Evolutionary conservation across 2,888 invertebrate genomes (phyloP), one percentile per base, ranked within the genome.

Genomic region (Lymantria dispar): DNA sequence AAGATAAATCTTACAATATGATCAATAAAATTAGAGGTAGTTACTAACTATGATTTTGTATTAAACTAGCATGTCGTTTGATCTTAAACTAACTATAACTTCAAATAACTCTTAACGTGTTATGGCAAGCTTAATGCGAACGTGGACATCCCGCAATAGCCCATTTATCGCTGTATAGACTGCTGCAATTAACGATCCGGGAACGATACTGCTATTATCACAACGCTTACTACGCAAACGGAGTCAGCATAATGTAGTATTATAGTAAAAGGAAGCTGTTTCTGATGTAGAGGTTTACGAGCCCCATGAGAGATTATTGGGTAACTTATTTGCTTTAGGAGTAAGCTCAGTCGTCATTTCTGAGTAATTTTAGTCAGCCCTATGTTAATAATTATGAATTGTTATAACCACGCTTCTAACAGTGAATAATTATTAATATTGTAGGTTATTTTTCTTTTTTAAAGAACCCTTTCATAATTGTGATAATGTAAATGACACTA

Each of bases 121-220:
- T 30, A 9, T 3, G 12, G 40, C 37, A 37, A 40, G 10, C 33
- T 39, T 22, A 10, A 7, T 15, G 12, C 42, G 45, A 22, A 52
- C 42, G 42, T 45, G 31, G 39, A 42, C 45, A 42, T 45, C 38
- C 52, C 38, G 45, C 31, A 38, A 45, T 45, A 30, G 43, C 41
- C 41, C 31, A 47, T 50, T 33, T 36, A 15, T 40, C 12, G 15
- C 13, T 29, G 8, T 39, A 49, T 11, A 45, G 33, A 22, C 30
- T 5, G 33, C 37, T 38, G 38, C 52, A 48, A 52, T 52, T 52
- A 52, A 52, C 45, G 30, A 45, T 47, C 46, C 22, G 37, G 47
- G 11, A 22, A 47, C 36, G 15, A 51, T 41, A 47, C 42, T 48
- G 42, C 42, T 37, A 45, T 52, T 48, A 48, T 45, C 48, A 45